phyloP scores from a whole-genome alignment of 2,888 invertebrate genomes.

The Macroteleia sp. region DNA sequence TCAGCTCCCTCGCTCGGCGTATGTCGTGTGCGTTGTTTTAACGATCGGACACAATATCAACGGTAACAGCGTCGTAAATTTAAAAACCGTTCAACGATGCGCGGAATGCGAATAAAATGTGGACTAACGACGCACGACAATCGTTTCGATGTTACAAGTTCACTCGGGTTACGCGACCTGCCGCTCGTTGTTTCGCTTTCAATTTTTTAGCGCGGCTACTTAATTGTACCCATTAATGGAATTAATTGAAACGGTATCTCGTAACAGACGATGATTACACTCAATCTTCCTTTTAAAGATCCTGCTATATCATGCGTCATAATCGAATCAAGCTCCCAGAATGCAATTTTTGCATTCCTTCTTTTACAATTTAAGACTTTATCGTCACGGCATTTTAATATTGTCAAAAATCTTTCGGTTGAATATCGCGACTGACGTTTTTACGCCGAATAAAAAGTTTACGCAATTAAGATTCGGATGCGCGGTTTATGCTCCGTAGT shows the following conservation, averaged over 20 bases:
- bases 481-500: no score
- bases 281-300: constrained; percentile 59
- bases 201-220: constrained; percentile 56
- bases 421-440: no score
- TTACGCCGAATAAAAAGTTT: no score
- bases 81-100: constrained; percentile 49
- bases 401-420: constrained; percentile 45
- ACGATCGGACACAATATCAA: constrained; percentile 49
- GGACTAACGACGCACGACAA: constrained; percentile 53
- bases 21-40: constrained; percentile 45
- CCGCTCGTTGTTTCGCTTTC: constrained; percentile 46
- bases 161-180: constrained; percentile 50
- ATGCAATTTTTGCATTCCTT: constrained; percentile 23
- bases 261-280: constrained; percentile 56
- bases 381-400: constrained; percentile 30
- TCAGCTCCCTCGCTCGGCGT: not conserved
- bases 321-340: constrained; percentile 49
- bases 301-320: constrained; percentile 57
- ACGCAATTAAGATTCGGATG: no score
- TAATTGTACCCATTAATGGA: constrained; percentile 61
- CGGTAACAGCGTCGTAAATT: constrained; percentile 55
- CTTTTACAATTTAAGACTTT: constrained; percentile 21
- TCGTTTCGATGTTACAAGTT: constrained; percentile 52
- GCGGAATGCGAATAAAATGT: constrained; percentile 57
- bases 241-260: constrained; percentile 60